These are phyloP conservation scores for Aphyosemion australe DNA, from an alignment of 2,113 vertebrate species.

Conservation along the genomic window DNA sequence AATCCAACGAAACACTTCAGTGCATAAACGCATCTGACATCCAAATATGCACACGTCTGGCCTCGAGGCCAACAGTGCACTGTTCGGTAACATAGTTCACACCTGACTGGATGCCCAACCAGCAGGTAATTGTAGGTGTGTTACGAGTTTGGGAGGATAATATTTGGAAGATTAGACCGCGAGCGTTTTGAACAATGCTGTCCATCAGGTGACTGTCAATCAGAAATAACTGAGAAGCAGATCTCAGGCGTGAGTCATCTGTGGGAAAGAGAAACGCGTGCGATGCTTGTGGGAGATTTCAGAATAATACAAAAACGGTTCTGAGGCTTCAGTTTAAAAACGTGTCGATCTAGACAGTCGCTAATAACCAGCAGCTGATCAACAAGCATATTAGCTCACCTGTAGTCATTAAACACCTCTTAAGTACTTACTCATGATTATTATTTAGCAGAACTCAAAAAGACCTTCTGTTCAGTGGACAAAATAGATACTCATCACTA, in stretches of 20 bases:
- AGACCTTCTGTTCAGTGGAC: too few species aligned
- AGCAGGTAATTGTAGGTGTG: conserved; percentile 71
- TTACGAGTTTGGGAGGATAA: conserved; percentile 57
- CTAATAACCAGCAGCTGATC: too few species aligned
- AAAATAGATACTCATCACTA: too few species aligned
- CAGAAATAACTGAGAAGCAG: conserved; percentile 34
- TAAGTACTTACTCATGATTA: too few species aligned
- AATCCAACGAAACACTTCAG: conserved; percentile 71
- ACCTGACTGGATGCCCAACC: conserved; percentile 56
- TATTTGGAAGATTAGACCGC: conserved; percentile 65
- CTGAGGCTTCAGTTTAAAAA: neutral
- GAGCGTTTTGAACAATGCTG: conserved; percentile 72
- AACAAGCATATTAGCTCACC: too few species aligned
- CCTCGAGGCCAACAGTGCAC: conserved; percentile 39
- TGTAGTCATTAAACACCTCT: too few species aligned
- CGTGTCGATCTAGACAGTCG: too few species aligned
- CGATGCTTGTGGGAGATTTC: neutral
- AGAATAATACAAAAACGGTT: neutral
- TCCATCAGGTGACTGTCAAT: conserved; percentile 55
- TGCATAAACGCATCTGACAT: conserved; percentile 68
- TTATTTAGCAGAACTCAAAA: too few species aligned
- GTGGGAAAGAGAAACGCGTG: conserved; percentile 53
- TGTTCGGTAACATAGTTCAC: conserved; percentile 51
- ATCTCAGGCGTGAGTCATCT: conserved; percentile 33
- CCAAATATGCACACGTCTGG: conserved; percentile 70